Percentiles rank a stretch among this genome's conserved stretches.
These are phyloP conservation scores for Myotis yumanensis DNA, from an alignment of 2,113 vertebrate species.

Conservation along the genomic window DNA sequence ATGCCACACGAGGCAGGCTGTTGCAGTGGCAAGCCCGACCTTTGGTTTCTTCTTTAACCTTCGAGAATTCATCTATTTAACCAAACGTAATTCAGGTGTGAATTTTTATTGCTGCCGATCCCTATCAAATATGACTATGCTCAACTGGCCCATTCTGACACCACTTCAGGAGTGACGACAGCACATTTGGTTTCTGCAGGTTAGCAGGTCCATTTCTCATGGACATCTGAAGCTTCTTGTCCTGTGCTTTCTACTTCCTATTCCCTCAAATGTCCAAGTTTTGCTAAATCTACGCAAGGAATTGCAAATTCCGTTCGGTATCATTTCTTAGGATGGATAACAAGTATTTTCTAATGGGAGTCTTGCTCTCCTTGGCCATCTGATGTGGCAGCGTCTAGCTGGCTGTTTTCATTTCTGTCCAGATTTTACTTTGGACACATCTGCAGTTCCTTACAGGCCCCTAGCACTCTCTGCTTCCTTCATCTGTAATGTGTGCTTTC, in stretches of 20 bases:
- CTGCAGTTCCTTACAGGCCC: not conserved
- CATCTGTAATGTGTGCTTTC: not conserved
- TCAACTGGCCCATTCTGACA: not conserved
- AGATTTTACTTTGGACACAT: not conserved
- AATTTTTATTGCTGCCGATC: not conserved
- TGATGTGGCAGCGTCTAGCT: not conserved
- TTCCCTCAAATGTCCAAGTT: not conserved
- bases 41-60: not conserved
- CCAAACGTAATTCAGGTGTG: not conserved
- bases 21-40: not conserved
- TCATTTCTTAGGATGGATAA: not conserved
- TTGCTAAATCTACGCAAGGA: not conserved
- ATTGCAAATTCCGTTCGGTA: not conserved
- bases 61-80: not conserved
- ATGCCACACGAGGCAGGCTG: not conserved
- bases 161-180: not conserved
- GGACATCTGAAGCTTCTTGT: not conserved
- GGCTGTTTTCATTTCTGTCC: not conserved
- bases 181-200: not conserved
- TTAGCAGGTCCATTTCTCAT: not conserved
- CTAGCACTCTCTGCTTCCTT: not conserved
- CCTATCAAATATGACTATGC: not conserved
- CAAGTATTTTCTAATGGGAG: not conserved
- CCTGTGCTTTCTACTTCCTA: not conserved
- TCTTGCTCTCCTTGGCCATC: not conserved